Percentiles rank a stretch among this genome's conserved stretches.
Evolutionary conservation across 2,888 invertebrate genomes (phyloP).

Genomic region (Protonemura montana): DNA sequence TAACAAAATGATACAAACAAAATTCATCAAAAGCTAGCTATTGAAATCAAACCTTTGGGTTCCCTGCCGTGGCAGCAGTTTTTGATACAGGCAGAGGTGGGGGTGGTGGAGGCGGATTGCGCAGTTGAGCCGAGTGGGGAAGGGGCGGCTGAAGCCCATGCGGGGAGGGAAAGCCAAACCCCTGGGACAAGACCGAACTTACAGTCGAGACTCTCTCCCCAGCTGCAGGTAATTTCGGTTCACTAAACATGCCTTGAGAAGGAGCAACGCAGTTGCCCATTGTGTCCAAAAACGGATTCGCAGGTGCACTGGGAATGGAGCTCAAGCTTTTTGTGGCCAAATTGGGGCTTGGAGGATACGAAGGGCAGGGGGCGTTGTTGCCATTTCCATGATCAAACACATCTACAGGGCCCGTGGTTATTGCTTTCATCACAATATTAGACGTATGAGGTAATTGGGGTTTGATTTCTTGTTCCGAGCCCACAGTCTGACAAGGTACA

Average conservation of each 20-base stretch:
- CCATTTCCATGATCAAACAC: neutral
- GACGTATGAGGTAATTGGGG: neutral
- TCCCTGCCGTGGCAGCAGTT: neutral
- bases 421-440: neutral
- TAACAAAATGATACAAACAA: neutral
- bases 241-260: neutral
- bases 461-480: neutral
- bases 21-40: neutral
- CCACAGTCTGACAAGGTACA: neutral
- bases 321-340: neutral
- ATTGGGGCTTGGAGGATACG: neutral
- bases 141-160: neutral
- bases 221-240: neutral
- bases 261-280: neutral
- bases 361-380: neutral
- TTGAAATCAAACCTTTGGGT: neutral
- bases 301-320: neutral
- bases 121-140: neutral
- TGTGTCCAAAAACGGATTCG: neutral
- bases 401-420: neutral
- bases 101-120: conserved; percentile 27
- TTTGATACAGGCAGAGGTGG: conserved; percentile 37
- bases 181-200: neutral
- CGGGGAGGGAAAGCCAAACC: neutral
- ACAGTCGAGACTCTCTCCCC: neutral